phyloP scores from a whole-genome alignment of 2,113 vertebrate species.

The Aramus guarauna region DNA sequence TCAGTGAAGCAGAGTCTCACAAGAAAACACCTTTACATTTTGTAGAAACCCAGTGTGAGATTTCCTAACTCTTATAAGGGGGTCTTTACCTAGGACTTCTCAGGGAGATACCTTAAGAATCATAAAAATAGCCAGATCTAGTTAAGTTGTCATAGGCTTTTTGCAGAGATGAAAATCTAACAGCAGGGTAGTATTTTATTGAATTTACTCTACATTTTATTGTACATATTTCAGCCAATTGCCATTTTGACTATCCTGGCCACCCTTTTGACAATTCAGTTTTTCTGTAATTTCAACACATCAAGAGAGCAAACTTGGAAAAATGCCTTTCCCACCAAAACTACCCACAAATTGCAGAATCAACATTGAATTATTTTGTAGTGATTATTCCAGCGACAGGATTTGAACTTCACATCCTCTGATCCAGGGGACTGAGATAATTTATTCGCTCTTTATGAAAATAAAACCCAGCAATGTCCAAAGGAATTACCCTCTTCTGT shows the following conservation, averaged over 20 bases:
- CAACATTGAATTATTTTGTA: constrained; percentile 69
- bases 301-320: constrained; percentile 54
- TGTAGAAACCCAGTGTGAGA: not conserved
- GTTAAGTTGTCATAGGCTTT: constrained; percentile 8
- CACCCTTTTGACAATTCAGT: constrained; percentile 52
- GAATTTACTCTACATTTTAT: constrained; percentile 26
- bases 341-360: constrained; percentile 73
- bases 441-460: constrained; percentile 59
- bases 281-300: constrained; percentile 64
- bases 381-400: constrained; percentile 41
- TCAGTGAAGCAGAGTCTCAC: not conserved
- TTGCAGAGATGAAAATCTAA: constrained; percentile 15
- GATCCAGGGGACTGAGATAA: constrained; percentile 58
- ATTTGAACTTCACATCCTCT: constrained; percentile 64
- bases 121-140: not conserved
- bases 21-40: not conserved
- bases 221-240: constrained; percentile 34
- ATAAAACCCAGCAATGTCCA: constrained; percentile 53
- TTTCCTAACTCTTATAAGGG: not conserved
- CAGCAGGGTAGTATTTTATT: constrained; percentile 17
- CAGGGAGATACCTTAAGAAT: not conserved
- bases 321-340: constrained; percentile 64
- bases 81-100: not conserved
- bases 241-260: constrained; percentile 36
- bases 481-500: constrained; percentile 58